Evolutionary conservation across 2,797 vertebrate species (phyloP).

Genomic region (Pseudomugil gertrudae): DNA sequence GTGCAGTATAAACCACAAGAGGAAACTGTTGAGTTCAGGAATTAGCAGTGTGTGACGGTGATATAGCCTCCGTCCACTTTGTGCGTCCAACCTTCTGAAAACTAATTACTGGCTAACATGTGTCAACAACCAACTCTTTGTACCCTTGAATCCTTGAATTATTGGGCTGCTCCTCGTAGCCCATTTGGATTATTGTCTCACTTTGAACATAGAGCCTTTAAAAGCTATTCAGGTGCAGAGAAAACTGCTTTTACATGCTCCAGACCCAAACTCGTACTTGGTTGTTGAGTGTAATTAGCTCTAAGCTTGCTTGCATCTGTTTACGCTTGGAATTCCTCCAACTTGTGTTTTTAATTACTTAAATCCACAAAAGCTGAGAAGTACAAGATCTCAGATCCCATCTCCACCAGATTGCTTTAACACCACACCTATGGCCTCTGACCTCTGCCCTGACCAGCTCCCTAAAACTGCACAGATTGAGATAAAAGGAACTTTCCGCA

Average conservation of each 20-base stretch:
- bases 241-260: constrained; percentile 18
- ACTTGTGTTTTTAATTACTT: constrained; percentile 56
- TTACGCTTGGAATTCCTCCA: constrained; percentile 26
- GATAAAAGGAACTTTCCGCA: constrained; percentile 53
- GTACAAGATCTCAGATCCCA: constrained; percentile 19
- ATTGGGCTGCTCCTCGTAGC: not conserved
- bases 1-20: not conserved
- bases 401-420: constrained; percentile 20
- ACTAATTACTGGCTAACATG: constrained; percentile 12
- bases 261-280: not conserved
- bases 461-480: constrained; percentile 15
- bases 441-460: constrained; percentile 33
- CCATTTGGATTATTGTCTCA: constrained; percentile 14
- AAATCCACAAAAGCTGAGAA: constrained; percentile 26
- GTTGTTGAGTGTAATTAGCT: not conserved
- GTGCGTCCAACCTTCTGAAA: not conserved
- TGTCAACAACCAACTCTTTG: constrained; percentile 15
- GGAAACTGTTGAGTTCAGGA: not conserved
- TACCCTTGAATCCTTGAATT: constrained; percentile 3
- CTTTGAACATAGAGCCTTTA: constrained; percentile 2
- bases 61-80: not conserved
- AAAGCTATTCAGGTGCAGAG: constrained; percentile 18
- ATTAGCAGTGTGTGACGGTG: not conserved
- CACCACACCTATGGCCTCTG: constrained; percentile 34
- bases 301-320: constrained; percentile 17